These are phyloP conservation scores for Lipotes vexillifer DNA, from an alignment of 2,113 vertebrate species.

Conservation along the genomic window DNA sequence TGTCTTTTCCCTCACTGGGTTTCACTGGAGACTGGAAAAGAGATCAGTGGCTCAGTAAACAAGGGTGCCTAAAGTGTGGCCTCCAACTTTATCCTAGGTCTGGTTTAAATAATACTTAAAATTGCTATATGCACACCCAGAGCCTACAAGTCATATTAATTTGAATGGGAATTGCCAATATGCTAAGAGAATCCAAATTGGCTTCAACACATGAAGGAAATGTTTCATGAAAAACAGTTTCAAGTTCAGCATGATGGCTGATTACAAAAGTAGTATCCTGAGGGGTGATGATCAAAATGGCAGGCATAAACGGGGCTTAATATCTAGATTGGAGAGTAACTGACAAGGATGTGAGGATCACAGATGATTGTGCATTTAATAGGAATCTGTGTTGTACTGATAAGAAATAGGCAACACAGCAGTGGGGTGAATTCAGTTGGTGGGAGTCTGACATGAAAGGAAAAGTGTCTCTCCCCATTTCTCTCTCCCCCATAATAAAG, in stretches of 20 bases:
- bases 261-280: constrained; percentile 29
- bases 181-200: constrained; percentile 36
- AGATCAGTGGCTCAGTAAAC: constrained; percentile 63
- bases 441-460: not conserved
- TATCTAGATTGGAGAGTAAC: not conserved
- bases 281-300: constrained; percentile 23
- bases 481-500: not conserved
- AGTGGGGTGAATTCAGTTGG: not conserved
- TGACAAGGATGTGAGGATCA: not conserved
- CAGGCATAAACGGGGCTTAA: constrained; percentile 4
- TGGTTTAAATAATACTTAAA: constrained; percentile 55
- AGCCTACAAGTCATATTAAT: constrained; percentile 17
- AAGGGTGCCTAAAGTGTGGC: constrained; percentile 7
- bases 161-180: constrained; percentile 26
- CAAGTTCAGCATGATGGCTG: constrained; percentile 34
- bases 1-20: not conserved
- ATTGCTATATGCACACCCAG: not conserved
- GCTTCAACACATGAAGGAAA: constrained; percentile 48
- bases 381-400: not conserved
- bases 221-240: constrained; percentile 46
- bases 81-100: constrained; percentile 27
- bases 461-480: not conserved
- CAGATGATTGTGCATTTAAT: not conserved
- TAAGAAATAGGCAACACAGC: not conserved
- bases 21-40: constrained; percentile 58